Evolutionary conservation across 1,140 invertebrate genomes (phyloP).

Genomic region (Hylyphantes graminicola): DNA sequence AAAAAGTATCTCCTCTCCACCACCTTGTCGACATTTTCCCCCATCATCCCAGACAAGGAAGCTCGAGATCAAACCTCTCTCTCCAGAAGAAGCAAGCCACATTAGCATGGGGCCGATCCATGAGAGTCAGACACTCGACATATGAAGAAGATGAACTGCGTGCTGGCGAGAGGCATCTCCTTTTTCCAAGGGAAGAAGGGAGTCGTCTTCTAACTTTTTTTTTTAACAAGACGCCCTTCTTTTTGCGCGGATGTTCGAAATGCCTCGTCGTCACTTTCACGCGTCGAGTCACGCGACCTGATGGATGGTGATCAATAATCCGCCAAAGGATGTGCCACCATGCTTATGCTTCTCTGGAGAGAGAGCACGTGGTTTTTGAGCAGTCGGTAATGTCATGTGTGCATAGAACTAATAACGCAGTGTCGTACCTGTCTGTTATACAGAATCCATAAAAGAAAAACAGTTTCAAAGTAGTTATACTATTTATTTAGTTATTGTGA

Average conservation of each 20-base stretch:
- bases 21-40: neutral
- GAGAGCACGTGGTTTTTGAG: no score
- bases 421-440: no score
- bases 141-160: slow-evolving; percentile 54
- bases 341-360: no score
- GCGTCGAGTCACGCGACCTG: slow-evolving; percentile 27
- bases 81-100: slow-evolving; percentile 7
- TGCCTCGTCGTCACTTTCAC: slow-evolving; percentile 43
- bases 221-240: slow-evolving; percentile 24
- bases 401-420: no score
- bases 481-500: no score
- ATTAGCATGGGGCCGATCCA: slow-evolving; percentile 38
- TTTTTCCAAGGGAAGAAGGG: no score
- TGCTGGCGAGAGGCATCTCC: slow-evolving; percentile 38
- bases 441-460: no score
- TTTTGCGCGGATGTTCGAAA: slow-evolving; percentile 10
- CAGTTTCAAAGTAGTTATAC: no score
- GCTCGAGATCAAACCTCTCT: no score
- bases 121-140: slow-evolving; percentile 31
- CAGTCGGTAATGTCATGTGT: no score
- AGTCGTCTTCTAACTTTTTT: neutral
- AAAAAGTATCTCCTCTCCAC: neutral
- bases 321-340: neutral
- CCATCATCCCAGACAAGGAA: neutral
- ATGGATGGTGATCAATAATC: slow-evolving; percentile 48